A percentile compares a stretch with the other conserved stretches of the same genome.
Conservation (phyloP, 2,113 vertebrate species). For the Amphiprion percula region DNA sequence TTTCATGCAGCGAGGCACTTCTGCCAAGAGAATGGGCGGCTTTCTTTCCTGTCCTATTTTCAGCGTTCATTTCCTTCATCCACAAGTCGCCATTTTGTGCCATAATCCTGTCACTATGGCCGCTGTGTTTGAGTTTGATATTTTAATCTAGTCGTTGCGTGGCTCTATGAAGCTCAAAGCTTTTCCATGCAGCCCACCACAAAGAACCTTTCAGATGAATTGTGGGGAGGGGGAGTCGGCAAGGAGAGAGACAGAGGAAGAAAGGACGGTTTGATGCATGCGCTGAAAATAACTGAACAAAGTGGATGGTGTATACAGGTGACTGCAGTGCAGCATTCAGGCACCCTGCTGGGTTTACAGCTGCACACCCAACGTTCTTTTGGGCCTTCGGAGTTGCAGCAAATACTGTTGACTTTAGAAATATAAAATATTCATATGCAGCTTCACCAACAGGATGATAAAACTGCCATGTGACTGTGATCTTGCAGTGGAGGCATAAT, state of each 20-base stretch:
- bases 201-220: slow-evolving; percentile 42
- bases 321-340: slow-evolving; percentile 36
- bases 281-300: slow-evolving; percentile 35
- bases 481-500: slow-evolving; percentile 56
- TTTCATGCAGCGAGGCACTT: slow-evolving; percentile 15
- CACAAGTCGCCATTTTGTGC: slow-evolving; percentile 62
- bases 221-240: not conserved
- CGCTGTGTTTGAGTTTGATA: slow-evolving; percentile 71
- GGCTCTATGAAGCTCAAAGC: slow-evolving; percentile 59
- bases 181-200: slow-evolving; percentile 18
- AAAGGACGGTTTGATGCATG: not conserved
- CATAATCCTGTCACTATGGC: slow-evolving; percentile 74
- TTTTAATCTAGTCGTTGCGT: slow-evolving; percentile 71
- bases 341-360: slow-evolving; percentile 38
- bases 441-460: slow-evolving; percentile 55
- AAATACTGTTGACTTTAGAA: slow-evolving; percentile 52
- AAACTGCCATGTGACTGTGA: slow-evolving; percentile 53
- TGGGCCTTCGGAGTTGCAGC: slow-evolving; percentile 5
- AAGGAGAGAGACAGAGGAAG: not conserved
- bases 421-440: slow-evolving; percentile 71
- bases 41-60: slow-evolving; percentile 48
- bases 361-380: slow-evolving; percentile 41
- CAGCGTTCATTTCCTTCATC: slow-evolving; percentile 52
- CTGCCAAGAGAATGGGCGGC: slow-evolving; percentile 32
- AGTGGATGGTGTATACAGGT: slow-evolving; percentile 47